phyloP scores from a whole-genome alignment of 2,888 invertebrate genomes.

The Trachelus troglodyta region DNA sequence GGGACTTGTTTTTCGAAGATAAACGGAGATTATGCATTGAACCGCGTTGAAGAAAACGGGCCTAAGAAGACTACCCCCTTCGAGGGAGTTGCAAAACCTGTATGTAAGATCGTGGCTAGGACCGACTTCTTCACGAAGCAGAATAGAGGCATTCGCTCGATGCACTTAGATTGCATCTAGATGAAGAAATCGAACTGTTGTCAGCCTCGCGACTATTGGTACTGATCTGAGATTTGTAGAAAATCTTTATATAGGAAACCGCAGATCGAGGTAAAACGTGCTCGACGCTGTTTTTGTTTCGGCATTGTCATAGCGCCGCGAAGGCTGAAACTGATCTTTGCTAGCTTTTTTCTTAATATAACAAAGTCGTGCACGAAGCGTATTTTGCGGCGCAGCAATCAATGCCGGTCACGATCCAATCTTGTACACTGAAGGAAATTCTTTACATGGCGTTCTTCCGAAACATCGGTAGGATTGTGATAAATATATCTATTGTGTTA shows the following conservation, averaged over 20 bases:
- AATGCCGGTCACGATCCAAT: background rate
- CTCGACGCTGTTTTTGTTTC: conserved; percentile 9
- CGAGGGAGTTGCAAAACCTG: too few species aligned
- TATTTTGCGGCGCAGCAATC: conserved; percentile 3
- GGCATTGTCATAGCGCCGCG: background rate
- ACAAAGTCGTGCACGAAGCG: background rate
- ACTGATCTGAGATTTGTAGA: conserved; percentile 1
- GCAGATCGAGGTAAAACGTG: conserved; percentile 7
- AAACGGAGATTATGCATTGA: too few species aligned
- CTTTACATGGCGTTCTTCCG: background rate
- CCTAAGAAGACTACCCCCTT: too few species aligned
- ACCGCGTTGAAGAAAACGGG: too few species aligned
- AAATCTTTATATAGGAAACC: conserved; percentile 3
- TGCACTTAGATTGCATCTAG: conserved; percentile 4
- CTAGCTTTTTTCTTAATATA: background rate
- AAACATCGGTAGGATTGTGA: background rate
- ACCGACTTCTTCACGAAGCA: conserved; percentile 15
- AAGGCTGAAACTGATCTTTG: conserved; percentile 8
- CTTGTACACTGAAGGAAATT: background rate
- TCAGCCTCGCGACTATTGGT: background rate
- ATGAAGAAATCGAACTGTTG: background rate
- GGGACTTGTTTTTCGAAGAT: too few species aligned
- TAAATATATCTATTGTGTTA: background rate
- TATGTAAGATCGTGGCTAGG: background rate
- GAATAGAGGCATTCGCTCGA: conserved; percentile 17